Evolutionary conservation across 1,140 invertebrate species (phyloP).

Genomic region (Achatina immaculata): DNA sequence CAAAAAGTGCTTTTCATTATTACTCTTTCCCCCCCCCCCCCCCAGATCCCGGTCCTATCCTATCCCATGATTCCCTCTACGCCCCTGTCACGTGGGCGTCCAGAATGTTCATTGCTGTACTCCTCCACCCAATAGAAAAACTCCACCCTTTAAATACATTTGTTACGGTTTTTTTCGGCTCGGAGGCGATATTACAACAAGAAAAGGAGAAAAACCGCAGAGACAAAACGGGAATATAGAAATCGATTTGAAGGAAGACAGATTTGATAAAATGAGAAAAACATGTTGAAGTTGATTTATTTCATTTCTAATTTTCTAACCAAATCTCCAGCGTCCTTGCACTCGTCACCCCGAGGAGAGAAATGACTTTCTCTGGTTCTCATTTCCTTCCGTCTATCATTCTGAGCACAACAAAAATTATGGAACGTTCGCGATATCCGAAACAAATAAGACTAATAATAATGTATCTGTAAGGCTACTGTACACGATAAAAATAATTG

Average conservation of each 20-base stretch:
- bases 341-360: not conserved
- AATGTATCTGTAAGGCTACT: too few species aligned
- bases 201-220: not conserved
- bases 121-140: not conserved
- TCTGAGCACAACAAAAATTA: not conserved
- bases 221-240: slow-evolving; percentile 13
- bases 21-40: not conserved
- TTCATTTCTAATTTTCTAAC: slow-evolving; percentile 22
- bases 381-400: not conserved
- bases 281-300: slow-evolving; percentile 30
- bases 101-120: not conserved
- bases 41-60: not conserved
- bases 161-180: not conserved
- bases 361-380: not conserved
- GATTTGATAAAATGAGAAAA: slow-evolving; percentile 35
- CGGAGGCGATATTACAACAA: not conserved
- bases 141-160: not conserved
- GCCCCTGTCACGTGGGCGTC: too few species aligned
- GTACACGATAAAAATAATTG: too few species aligned
- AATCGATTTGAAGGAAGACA: slow-evolving; percentile 4
- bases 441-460: too few species aligned
- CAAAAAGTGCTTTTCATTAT: not conserved
- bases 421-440: too few species aligned
- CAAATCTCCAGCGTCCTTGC: not conserved
- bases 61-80: not conserved